phyloP scores from a whole-genome alignment of 2,113 vertebrate species.

The Myxocyprinus asiaticus region DNA sequence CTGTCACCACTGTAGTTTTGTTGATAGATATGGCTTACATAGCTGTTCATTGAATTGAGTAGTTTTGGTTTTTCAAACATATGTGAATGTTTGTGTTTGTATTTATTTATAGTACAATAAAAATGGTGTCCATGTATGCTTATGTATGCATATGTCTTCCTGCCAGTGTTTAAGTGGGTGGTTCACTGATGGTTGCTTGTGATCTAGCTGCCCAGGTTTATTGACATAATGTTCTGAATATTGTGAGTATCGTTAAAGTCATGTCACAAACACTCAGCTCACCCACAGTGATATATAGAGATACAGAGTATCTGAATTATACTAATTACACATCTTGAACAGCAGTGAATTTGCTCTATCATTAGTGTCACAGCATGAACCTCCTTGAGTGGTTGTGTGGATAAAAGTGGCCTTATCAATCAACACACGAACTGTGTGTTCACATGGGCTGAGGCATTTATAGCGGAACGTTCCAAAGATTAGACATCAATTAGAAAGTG shows the following conservation, averaged over 20 bases:
- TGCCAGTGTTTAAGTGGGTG: neutral
- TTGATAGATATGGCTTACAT: too few species aligned
- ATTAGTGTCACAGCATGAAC: slow-evolving; percentile 32
- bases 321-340: slow-evolving; percentile 31
- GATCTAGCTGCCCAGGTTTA: neutral
- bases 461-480: slow-evolving; percentile 81
- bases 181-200: neutral
- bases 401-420: neutral
- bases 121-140: neutral
- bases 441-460: neutral
- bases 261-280: slow-evolving; percentile 25
- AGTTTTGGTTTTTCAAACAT: too few species aligned
- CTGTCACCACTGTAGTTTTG: too few species aligned
- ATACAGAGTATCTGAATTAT: slow-evolving; percentile 21
- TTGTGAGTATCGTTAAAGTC: neutral
- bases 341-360: slow-evolving; percentile 33
- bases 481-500: slow-evolving; percentile 85
- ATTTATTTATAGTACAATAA: neutral
- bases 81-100: too few species aligned
- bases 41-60: too few species aligned
- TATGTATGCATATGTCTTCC: neutral
- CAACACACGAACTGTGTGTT: neutral
- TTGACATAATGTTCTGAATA: slow-evolving; percentile 15
- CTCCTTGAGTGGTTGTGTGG: slow-evolving; percentile 9
- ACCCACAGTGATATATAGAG: slow-evolving; percentile 2